Evolutionary conservation across 2,888 invertebrate genomes (phyloP), one percentile per base, ranked within the genome.

Genomic region (Harpagoxenus sublaevis): DNA sequence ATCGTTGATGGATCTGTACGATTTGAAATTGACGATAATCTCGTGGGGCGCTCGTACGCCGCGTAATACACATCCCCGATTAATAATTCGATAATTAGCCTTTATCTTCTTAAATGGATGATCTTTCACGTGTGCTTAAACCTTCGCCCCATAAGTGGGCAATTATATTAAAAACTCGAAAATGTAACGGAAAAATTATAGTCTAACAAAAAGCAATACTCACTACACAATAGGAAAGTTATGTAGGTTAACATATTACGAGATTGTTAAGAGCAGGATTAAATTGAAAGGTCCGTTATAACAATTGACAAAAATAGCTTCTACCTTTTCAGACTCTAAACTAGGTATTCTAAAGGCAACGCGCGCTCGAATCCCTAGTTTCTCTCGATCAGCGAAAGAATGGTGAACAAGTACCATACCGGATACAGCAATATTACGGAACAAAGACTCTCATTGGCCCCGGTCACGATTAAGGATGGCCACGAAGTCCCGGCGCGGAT

Each of bases 351-450:
- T 6, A 18, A 48, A 71, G 18, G 8, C 39, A 15, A 10, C 12
- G 42, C 15, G 45, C 66, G 4, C 53, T n/a, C 51, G 68, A 85
- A 74, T 70, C 48, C 1, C 6, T 28, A 39, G 60, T 60, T 57
- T 23, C 82, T 68, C 65, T 10, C 10, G 55, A 55, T 85, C 85
- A 55, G 79, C 74, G 78, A 57, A 79, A 82, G 55, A 79, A 86
- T 66, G 77, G 39, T 28, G 3, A 60, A 57, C 28, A 57, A 66
- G 82, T 84, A 81, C 15, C 35, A 63, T 53, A 85, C 91, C 92
- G 93, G 92, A 93, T 91, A 92, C 87, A 91, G 87, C 82, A 88
- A 91, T 88, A 88, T 90, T 57, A 79, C 65, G 84, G 84, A 88
- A 92, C 91, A 92, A 92, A 90, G 86, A 77, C 70, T 86, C 31